phyloP scores from a whole-genome alignment of 2,888 invertebrate genomes.

The Rotaria socialis region DNA sequence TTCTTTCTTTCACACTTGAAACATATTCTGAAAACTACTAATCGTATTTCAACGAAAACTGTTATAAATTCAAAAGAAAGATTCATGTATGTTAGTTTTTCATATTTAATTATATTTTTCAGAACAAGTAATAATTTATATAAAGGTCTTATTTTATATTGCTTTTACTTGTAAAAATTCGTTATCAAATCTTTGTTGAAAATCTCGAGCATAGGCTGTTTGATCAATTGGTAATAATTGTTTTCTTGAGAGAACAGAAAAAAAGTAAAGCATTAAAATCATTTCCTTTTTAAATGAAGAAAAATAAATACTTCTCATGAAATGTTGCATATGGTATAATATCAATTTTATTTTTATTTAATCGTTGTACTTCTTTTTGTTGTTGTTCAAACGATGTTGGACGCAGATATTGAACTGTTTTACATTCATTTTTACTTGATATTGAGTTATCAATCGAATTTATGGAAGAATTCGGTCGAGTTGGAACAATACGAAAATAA shows the following conservation, averaged over 20 bases:
- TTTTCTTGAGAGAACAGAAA: not conserved
- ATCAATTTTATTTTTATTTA: not conserved
- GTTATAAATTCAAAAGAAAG: no score
- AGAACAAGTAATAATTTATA: no score
- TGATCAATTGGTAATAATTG: slow-evolving; percentile 12
- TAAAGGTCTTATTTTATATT: no score
- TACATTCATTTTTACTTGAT: not conserved
- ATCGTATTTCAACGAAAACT: no score
- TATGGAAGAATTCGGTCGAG: not conserved
- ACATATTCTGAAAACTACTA: no score
- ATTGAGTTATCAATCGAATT: not conserved
- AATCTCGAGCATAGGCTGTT: not conserved
- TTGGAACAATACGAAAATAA: not conserved
- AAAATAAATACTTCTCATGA: not conserved
- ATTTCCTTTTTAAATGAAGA: not conserved
- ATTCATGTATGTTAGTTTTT: no score
- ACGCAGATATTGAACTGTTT: slow-evolving; percentile 16
- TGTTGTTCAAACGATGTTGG: slow-evolving; percentile 6
- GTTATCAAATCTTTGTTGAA: slow-evolving; percentile 5
- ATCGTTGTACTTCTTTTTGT: not conserved
- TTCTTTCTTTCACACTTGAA: no score
- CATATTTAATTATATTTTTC: no score
- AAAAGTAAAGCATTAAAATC: not conserved
- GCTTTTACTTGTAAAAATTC: not conserved
- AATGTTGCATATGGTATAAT: not conserved